Conservation (phyloP, 2,797 vertebrate genomes). For the Tokudaia muenninki region DNA sequence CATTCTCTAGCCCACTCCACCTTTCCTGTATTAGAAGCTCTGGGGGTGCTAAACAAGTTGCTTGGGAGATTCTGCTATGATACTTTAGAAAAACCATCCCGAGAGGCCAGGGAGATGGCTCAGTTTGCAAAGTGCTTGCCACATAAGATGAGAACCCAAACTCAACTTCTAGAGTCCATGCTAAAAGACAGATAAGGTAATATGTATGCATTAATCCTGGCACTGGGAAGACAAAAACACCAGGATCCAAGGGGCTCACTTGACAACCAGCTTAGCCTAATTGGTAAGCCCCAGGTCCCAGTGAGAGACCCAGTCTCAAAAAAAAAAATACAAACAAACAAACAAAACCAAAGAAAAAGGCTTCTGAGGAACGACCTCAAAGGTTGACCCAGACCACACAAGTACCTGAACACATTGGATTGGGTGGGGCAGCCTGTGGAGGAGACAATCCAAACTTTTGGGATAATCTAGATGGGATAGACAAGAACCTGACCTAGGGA, state of each 20-base stretch:
- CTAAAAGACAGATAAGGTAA: background rate
- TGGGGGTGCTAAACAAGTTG: background rate
- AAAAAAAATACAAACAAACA: background rate
- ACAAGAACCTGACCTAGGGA: background rate
- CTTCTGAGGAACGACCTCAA: background rate
- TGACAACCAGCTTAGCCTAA: background rate
- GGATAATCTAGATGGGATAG: background rate
- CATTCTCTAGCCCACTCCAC: background rate
- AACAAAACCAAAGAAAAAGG: background rate
- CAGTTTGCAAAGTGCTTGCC: background rate
- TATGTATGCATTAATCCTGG: background rate
- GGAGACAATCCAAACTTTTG: background rate
- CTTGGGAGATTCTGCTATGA: background rate
- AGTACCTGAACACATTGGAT: too few species aligned
- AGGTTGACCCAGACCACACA: background rate
- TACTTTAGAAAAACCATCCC: background rate
- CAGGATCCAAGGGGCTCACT: background rate
- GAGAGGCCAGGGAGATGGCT: background rate
- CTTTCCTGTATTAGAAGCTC: background rate
- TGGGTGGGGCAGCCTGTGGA: background rate
- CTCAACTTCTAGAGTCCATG: background rate
- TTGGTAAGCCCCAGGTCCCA: background rate
- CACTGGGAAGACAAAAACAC: background rate
- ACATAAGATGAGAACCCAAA: background rate
- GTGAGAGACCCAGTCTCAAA: background rate